These are phyloP conservation scores for Exephanes ischioxanthus DNA, from an alignment of 2,888 invertebrate species.

Conservation along the genomic window DNA sequence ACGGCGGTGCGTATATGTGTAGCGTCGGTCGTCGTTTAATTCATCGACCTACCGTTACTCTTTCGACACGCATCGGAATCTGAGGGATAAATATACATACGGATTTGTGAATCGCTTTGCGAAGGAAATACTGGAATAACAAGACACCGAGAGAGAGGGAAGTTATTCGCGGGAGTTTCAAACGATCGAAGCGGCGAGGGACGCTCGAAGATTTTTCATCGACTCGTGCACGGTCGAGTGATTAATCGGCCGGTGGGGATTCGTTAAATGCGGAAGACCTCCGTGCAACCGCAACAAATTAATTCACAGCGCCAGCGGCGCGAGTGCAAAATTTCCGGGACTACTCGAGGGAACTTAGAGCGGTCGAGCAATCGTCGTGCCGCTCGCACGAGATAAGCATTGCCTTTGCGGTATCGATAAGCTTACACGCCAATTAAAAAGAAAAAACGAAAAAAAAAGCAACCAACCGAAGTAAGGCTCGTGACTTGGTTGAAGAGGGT, in stretches of 20 bases:
- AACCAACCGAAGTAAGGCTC: not conserved
- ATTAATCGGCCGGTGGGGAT: not conserved
- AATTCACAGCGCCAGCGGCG: not conserved
- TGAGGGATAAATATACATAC: not conserved
- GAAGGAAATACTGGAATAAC: not conserved
- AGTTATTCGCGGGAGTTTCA: not conserved
- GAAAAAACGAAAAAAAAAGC: not conserved
- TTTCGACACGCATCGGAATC: slow-evolving; percentile 3
- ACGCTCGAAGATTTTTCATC: not conserved
- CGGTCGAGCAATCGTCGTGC: not conserved
- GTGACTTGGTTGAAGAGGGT: not conserved
- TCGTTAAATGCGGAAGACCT: not conserved
- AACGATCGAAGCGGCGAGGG: not conserved
- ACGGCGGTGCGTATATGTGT: slow-evolving; percentile 10
- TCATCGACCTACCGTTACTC: slow-evolving; percentile 2
- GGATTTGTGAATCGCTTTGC: not conserved
- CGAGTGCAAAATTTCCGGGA: not conserved
- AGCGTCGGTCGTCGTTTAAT: not conserved
- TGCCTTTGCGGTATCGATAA: slow-evolving; percentile 23
- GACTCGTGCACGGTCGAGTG: not conserved
- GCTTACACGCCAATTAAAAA: not conserved
- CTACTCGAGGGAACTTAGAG: not conserved
- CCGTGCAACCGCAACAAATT: not conserved
- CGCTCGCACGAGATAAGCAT: slow-evolving; percentile 10
- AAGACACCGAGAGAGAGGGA: not conserved